phyloP scores from a whole-genome alignment of 2,888 invertebrate genomes.

The Cosmopolites sordidus region DNA sequence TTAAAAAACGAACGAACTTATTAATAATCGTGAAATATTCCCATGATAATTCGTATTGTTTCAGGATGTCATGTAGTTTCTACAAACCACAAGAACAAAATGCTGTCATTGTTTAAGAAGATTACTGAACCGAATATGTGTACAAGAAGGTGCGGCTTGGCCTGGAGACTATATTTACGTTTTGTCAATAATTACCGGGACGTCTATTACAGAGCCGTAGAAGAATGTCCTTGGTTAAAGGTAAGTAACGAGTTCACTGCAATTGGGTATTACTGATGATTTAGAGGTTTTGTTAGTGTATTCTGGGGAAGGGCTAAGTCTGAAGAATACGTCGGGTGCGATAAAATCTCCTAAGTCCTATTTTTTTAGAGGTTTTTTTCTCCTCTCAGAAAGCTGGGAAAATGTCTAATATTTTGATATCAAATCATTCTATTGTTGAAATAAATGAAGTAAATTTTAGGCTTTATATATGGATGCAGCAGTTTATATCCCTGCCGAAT shows the following conservation, averaged over 20 bases:
- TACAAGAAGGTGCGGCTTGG: conserved; percentile 52
- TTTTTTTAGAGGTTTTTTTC: not conserved
- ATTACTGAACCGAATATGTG: conserved; percentile 43
- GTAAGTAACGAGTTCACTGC: too few species aligned
- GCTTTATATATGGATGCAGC: conserved; percentile 63
- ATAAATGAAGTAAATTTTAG: conserved; percentile 43
- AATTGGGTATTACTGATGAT: not conserved
- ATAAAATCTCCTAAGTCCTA: too few species aligned
- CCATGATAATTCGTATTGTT: too few species aligned
- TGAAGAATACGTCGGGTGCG: too few species aligned
- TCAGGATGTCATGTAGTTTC: conserved; percentile 37
- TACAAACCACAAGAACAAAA: conserved; percentile 41
- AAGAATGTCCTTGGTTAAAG: conserved; percentile 63
- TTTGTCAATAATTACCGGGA: conserved; percentile 51
- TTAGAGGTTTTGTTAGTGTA: too few species aligned
- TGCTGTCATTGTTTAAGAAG: conserved; percentile 43
- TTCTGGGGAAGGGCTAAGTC: too few species aligned
- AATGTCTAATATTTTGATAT: too few species aligned
- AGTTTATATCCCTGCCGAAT: conserved; percentile 59
- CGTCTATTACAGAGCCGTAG: conserved; percentile 55
- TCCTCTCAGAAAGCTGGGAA: not conserved
- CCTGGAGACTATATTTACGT: conserved; percentile 62
- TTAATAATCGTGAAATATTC: too few species aligned
- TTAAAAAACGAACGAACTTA: too few species aligned
- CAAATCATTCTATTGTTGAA: too few species aligned